phyloP scores from a whole-genome alignment of 2,113 vertebrate species.

The Calonectris borealis region DNA sequence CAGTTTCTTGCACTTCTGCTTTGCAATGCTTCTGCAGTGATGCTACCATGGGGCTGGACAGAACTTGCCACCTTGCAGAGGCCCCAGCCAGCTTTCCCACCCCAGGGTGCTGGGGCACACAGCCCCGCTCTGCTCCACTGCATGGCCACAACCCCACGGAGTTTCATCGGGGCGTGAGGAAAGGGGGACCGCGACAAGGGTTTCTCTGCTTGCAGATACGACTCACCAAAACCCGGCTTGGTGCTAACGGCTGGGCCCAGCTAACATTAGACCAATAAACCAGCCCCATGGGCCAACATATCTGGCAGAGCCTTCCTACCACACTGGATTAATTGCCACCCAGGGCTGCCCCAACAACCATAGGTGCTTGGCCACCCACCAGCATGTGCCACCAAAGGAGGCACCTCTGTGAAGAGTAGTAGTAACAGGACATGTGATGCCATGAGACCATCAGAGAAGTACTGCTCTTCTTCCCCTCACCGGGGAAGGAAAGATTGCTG shows the following conservation, averaged over 20 bases:
- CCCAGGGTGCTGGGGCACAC: not conserved
- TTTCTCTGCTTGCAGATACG: not conserved
- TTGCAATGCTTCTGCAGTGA: not conserved
- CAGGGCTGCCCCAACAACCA: not conserved
- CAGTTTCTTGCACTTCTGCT: not conserved
- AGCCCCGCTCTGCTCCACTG: not conserved
- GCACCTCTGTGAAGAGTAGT: not conserved
- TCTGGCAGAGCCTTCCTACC: not conserved
- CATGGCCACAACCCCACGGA: not conserved
- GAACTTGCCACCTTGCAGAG: not conserved
- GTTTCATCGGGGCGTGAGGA: not conserved
- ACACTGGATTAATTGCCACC: not conserved
- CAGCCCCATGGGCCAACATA: not conserved
- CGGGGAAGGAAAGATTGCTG: not conserved
- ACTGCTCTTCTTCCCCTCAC: not conserved
- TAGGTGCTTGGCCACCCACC: not conserved
- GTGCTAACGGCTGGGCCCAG: not conserved
- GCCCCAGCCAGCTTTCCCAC: not conserved
- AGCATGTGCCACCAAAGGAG: not conserved
- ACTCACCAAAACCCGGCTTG: not conserved
- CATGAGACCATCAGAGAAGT: not conserved
- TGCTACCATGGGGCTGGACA: not conserved
- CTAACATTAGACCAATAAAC: not conserved
- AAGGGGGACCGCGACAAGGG: not conserved
- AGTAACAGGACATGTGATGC: rapidly evolving